A percentile compares a stretch with the other conserved stretches of the same genome.
These are phyloP conservation scores for Myotis davidii DNA, from an alignment of 2,113 vertebrate species.

Conservation along the genomic window DNA sequence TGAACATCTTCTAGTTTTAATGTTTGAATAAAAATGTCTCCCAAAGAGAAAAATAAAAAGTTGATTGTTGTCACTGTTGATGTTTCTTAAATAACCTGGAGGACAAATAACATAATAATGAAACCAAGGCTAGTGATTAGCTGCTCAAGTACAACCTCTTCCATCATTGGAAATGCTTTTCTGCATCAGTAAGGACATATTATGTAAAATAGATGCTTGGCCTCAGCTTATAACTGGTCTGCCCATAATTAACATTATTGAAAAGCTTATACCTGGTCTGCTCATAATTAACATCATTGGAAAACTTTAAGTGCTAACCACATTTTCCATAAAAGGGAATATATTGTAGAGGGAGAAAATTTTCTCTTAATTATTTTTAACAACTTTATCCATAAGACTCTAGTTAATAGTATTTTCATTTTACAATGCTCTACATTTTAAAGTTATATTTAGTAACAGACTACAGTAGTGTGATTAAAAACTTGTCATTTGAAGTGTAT, in stretches of 20 bases:
- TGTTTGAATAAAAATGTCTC: neutral
- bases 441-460: neutral
- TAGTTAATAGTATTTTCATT: slow-evolving; percentile 17
- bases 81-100: neutral
- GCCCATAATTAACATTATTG: neutral
- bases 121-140: neutral
- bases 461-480: neutral
- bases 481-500: neutral
- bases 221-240: neutral
- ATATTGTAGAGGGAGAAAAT: neutral
- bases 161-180: neutral
- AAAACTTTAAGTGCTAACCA: neutral
- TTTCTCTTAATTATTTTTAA: slow-evolving; percentile 10
- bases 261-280: neutral
- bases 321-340: neutral
- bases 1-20: neutral
- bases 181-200: neutral
- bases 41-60: neutral
- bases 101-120: neutral
- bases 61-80: neutral
- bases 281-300: neutral
- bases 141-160: neutral
- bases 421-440: neutral
- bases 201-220: slow-evolving; percentile 7
- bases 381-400: neutral